Evolutionary conservation across 2,888 invertebrate species (phyloP), one percentile per base, ranked within the genome.

Genomic region (Coleophora deauratella): DNA sequence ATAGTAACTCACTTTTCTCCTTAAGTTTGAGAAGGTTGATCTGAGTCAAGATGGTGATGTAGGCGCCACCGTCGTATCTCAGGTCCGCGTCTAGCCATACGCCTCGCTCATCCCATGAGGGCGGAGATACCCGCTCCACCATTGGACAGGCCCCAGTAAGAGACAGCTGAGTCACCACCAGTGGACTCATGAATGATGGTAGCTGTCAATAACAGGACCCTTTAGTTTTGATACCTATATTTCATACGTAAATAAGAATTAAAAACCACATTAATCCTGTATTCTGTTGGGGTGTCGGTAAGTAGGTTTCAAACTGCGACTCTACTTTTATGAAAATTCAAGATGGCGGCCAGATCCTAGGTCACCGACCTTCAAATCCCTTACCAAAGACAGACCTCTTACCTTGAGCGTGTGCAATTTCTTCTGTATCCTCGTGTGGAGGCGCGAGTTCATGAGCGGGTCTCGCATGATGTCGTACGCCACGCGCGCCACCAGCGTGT

Each of bases 41-140:
- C 70, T 96, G 96, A 1, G 97, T 97, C 65, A 94, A 93, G 30
- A 98, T 87, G 1, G 93, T 93, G 88, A 97, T 91, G 49, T 90
- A 89, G 33, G 94, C 89, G 51, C 89, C 88, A 37, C 96, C 96
- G 54, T 91, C 90, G 76, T 96, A 96, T 2, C 89, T 88, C 43
- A 96, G 73, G 61, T 95, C 93, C 9, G 96, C 81, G 74, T 97
- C 95, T 1, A 96, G 86, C 97, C 97, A 98, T 41, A 97, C 81
- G 31, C 97, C 10, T 61, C 92, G 89, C 51, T 92, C 90, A 76
- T 97, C 94, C 47, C 93, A 73, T 33, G 87, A 72, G 0, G 96
- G 95, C 46, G 88, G 75, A 11, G 87, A 78, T 40, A 90, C 88
- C 38, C 88, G 86, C 51, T 88, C 87, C 51, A 94, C 87, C 27